Percentiles rank a stretch among this genome's conserved stretches.
Evolutionary conservation across 2,888 invertebrate genomes (phyloP).

Genomic region (Eupsilia transversa): DNA sequence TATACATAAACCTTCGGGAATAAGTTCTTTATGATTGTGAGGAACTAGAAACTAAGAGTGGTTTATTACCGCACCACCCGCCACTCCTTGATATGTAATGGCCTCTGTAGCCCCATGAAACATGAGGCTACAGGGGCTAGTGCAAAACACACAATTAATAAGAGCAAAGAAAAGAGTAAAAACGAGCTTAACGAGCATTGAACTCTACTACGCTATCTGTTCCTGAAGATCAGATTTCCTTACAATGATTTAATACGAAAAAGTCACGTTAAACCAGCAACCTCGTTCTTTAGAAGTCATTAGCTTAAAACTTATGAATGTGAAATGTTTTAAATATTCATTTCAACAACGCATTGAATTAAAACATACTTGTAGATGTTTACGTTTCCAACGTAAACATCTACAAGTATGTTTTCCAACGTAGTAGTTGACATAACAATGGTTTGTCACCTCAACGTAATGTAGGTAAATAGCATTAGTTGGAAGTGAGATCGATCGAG

Average conservation of each 20-base stretch:
- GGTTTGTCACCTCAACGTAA: not conserved
- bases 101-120: no score
- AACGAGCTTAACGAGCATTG: not conserved
- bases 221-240: not conserved
- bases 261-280: not conserved
- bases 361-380: constrained; percentile 20
- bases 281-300: constrained; percentile 1
- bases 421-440: constrained; percentile 20
- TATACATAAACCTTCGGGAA: no score
- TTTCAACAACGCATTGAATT: not conserved
- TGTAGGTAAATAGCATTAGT: constrained; percentile 14
- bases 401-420: no score
- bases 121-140: no score
- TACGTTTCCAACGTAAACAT: constrained; percentile 16
- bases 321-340: not conserved
- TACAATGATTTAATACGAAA: not conserved
- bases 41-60: no score
- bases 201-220: not conserved
- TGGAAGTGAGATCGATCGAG: constrained; percentile 16
- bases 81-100: no score
- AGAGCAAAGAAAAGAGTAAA: constrained; percentile 1
- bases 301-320: not conserved
- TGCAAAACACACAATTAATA: no score
- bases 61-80: no score
- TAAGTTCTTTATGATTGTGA: no score